Base-by-base conservation (phyloP, 2,888 invertebrate genomes). In the Drosophila testacea region DNA sequence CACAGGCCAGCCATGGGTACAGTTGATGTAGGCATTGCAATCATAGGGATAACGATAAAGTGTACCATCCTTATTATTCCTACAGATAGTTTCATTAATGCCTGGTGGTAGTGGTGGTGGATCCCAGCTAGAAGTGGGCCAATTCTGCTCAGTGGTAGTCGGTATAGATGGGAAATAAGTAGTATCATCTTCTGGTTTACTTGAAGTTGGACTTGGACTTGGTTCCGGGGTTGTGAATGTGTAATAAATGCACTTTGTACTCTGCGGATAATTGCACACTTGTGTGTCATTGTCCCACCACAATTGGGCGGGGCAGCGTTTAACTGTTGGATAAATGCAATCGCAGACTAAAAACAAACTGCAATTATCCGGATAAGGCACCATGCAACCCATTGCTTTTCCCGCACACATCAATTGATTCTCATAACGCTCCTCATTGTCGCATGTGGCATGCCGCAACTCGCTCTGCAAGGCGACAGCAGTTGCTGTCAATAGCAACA, bases 361-460 rank as follows among this genome's bases (percentile, higher is more conserved):
- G 39, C 90, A 91, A 50, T 91, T 77, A 22, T 84, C 84, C 5
- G 91, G 90, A 79, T 90, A 84, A 1, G 91, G 79, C 9, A 86
- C 83, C 32, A 73, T 47, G 11, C 54, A 64, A 4, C 90, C 90
- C 16, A 77, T 75, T 0, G 65, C 28, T 38, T 78, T 72, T 13
- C 66, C 78, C 0, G 1, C 47, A 39, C 87, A 87, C 54, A 83
- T 84, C n/a, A 50, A 44, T 16, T 81, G 75, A 57, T 87, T 87
- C 61, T 74, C 75, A 1, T 55, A 60, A 2, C 83, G 67, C 27
- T 77, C 4, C 54, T 87, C 87, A 59, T 81, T 85, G 13, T 76
- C 48, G 55, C 86, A 86, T 0, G 68, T 0, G 6, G 13, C 38
- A 38, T 54, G 57, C 27, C 30, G 11, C 6, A 55, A 9, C 4